Percentiles rank a stretch among this genome's conserved stretches.
Conservation (phyloP, 2,888 invertebrate genomes). For the Muscina levida region DNA sequence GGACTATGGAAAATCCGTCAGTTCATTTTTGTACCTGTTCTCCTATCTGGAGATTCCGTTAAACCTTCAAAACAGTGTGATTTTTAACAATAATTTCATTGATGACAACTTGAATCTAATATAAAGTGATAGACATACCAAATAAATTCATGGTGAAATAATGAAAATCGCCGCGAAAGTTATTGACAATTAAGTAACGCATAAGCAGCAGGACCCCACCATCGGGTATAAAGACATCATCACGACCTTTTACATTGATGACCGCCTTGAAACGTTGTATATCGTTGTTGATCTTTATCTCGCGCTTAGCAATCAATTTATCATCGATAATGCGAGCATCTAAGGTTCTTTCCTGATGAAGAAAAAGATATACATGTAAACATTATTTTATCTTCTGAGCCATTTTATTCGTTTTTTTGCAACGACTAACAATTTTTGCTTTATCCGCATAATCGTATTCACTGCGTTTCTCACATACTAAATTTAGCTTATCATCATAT, state of each 20-base stretch:
- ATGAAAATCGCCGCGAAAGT: constrained; percentile 72
- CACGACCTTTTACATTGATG: constrained; percentile 73
- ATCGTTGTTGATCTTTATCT: constrained; percentile 73
- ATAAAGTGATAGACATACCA: constrained; percentile 71
- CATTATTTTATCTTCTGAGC: background rate
- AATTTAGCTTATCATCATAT: constrained; percentile 72
- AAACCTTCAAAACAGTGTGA: too few species aligned
- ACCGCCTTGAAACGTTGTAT: constrained; percentile 72
- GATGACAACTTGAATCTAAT: too few species aligned
- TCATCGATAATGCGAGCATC: constrained; percentile 72
- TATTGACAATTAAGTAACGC: constrained; percentile 73
- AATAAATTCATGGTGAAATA: constrained; percentile 75
- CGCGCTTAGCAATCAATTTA: constrained; percentile 71
- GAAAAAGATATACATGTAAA: background rate
- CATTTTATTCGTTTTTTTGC: background rate
- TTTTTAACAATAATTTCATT: too few species aligned
- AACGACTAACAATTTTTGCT: constrained; percentile 67
- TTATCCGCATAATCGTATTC: constrained; percentile 76
- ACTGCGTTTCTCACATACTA: constrained; percentile 73
- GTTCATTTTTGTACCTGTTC: too few species aligned
- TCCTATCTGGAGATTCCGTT: too few species aligned
- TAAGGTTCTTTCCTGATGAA: constrained; percentile 70
- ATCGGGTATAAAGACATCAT: constrained; percentile 74
- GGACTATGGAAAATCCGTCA: too few species aligned
- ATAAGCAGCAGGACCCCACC: constrained; percentile 75